Percentiles rank a stretch among this genome's conserved stretches.
These are phyloP conservation scores for Platyrinchus mystaceus DNA, from an alignment of 2,797 vertebrate species.

Conservation along the genomic window DNA sequence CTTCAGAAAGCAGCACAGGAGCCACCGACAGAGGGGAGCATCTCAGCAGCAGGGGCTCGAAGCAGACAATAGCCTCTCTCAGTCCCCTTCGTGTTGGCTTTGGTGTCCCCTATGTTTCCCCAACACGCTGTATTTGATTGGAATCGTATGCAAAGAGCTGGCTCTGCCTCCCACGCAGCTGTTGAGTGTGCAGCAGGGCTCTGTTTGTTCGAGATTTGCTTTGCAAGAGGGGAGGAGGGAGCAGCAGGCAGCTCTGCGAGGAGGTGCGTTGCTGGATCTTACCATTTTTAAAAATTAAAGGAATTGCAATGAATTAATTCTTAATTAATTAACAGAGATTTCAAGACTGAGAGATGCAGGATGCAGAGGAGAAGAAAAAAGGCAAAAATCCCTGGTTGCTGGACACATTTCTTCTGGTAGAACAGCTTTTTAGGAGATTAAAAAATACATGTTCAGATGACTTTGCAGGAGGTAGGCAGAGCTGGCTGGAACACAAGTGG, in stretches of 20 bases:
- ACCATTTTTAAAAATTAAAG: background rate
- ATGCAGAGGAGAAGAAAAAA: background rate
- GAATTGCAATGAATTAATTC: background rate
- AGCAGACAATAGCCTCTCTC: rapidly evolving
- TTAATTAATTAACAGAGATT: conserved; percentile 8
- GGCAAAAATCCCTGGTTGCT: background rate
- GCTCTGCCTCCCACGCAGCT: conserved; percentile 10
- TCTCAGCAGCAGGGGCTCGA: rapidly evolving
- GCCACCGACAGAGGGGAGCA: rapidly evolving
- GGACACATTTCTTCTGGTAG: background rate
- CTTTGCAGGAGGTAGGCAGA: background rate
- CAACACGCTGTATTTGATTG: background rate
- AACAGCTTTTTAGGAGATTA: background rate
- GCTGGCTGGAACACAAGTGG: background rate
- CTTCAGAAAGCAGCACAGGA: background rate
- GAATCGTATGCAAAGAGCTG: background rate
- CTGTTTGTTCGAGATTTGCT: background rate
- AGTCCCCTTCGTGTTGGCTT: background rate
- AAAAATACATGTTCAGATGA: background rate
- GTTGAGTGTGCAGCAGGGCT: background rate
- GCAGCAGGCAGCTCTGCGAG: background rate
- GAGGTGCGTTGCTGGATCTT: background rate
- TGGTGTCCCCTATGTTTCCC: background rate
- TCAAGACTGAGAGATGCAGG: background rate
- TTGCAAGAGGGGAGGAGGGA: background rate